These are phyloP conservation scores for Cryptops parisi DNA, from an alignment of 2,888 invertebrate genomes.

Conservation along the genomic window DNA sequence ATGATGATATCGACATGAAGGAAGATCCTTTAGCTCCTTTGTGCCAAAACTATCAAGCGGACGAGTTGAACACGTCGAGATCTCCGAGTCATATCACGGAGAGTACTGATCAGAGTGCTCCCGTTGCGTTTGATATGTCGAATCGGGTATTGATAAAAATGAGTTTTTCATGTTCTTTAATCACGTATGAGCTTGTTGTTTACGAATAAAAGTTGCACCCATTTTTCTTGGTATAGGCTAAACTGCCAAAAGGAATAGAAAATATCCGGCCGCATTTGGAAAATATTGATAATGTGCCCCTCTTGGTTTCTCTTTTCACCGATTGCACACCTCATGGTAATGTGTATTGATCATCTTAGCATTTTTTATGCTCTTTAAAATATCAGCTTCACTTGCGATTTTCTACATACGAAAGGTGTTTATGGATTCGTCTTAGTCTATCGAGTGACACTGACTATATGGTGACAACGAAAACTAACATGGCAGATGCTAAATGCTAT, in stretches of 20 bases:
- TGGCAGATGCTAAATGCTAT: too few relatives aligned
- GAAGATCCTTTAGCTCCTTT: constrained; percentile 14
- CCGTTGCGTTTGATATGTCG: constrained; percentile 82
- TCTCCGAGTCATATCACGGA: constrained; percentile 62
- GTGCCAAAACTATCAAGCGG: constrained; percentile 5
- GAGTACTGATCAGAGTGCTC: constrained; percentile 79
- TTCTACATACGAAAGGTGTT: too few relatives aligned
- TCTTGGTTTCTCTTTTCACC: constrained; percentile 92
- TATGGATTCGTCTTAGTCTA: too few relatives aligned
- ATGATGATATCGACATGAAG: not conserved
- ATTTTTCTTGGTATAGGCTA: constrained; percentile 46
- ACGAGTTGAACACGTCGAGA: constrained; percentile 17
- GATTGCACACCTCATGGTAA: constrained; percentile 70
- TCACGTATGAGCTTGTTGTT: not conserved
- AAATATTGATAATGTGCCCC: constrained; percentile 91
- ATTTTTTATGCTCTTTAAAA: too few relatives aligned
- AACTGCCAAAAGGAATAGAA: constrained; percentile 88
- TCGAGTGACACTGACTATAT: too few relatives aligned
- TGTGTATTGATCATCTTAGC: too few relatives aligned
- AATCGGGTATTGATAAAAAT: too few relatives aligned
- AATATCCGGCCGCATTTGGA: constrained; percentile 92
- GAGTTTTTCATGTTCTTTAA: too few relatives aligned
- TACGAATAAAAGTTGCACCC: not conserved
- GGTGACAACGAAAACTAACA: too few relatives aligned
- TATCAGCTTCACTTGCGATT: too few relatives aligned